Conservation (phyloP, 2,888 invertebrate genomes). For the Micoletzkya japonica region DNA sequence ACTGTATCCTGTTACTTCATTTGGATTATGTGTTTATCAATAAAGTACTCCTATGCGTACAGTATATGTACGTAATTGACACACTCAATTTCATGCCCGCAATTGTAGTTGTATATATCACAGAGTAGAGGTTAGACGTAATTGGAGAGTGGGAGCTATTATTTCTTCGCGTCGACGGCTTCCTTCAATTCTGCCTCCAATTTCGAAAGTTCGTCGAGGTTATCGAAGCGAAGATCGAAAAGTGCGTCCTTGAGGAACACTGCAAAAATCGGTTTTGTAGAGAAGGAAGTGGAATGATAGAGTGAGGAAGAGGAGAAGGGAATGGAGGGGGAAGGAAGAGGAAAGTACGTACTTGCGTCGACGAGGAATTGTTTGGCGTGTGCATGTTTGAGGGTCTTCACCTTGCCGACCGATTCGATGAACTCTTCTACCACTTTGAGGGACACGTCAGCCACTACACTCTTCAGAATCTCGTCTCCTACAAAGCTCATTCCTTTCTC, state of each 20-base stretch:
- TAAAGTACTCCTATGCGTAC: too few species aligned
- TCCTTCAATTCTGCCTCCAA: slow-evolving; percentile 30
- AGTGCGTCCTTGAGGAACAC: slow-evolving; percentile 37
- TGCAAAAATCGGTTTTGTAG: too few species aligned
- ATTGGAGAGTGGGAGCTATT: neutral
- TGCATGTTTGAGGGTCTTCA: neutral
- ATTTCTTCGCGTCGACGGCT: slow-evolving; percentile 20
- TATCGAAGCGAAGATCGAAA: slow-evolving; percentile 33
- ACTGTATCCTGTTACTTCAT: too few species aligned
- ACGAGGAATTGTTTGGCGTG: slow-evolving; percentile 28
- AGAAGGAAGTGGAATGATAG: neutral
- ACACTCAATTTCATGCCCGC: too few species aligned
- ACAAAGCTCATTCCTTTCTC: neutral
- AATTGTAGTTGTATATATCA: too few species aligned
- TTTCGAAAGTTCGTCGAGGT: slow-evolving; percentile 29
- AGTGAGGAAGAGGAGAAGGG: neutral
- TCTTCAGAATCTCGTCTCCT: slow-evolving; percentile 35
- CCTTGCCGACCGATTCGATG: slow-evolving; percentile 20
- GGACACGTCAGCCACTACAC: slow-evolving; percentile 32
- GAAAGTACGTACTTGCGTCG: slow-evolving; percentile 27
- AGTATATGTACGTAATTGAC: too few species aligned
- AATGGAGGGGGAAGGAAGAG: neutral
- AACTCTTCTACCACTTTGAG: slow-evolving; percentile 24
- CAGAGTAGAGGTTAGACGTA: too few species aligned
- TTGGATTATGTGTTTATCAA: too few species aligned